Conservation (phyloP, 2,113 vertebrate genomes). For the Galemys pyrenaicus region DNA sequence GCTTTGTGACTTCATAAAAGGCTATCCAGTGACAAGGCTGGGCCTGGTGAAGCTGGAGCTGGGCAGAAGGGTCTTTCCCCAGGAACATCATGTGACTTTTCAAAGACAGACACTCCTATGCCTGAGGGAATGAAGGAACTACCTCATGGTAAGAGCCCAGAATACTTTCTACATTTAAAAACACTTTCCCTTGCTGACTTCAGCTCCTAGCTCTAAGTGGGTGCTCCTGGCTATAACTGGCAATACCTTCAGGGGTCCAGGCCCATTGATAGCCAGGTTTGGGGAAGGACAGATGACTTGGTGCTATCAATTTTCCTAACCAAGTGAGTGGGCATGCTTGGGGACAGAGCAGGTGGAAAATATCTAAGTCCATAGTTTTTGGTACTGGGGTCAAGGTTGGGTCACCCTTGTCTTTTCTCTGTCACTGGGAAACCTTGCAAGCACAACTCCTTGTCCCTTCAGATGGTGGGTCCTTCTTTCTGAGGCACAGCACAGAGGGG, state of each 20-base stretch:
- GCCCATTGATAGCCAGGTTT: not conserved
- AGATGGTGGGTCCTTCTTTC: not conserved
- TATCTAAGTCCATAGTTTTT: not conserved
- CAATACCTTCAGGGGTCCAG: not conserved
- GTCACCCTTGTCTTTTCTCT: not conserved
- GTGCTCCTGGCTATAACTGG: not conserved
- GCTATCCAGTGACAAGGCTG: slow-evolving; percentile 56
- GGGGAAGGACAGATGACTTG: not conserved
- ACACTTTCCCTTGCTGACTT: not conserved
- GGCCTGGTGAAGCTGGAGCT: slow-evolving; percentile 6
- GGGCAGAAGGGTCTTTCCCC: not conserved
- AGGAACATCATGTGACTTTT: slow-evolving; percentile 76
- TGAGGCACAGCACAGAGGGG: not conserved
- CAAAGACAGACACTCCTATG: slow-evolving; percentile 39
- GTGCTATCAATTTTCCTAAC: not conserved
- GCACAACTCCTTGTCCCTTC: not conserved
- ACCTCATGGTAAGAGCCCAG: slow-evolving; percentile 48
- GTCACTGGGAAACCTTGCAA: not conserved
- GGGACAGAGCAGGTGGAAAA: not conserved
- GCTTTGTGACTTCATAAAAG: slow-evolving; percentile 76
- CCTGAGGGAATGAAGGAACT: slow-evolving; percentile 63
- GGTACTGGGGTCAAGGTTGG: not conserved
- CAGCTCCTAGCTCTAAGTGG: not conserved
- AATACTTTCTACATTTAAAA: not conserved
- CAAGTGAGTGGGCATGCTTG: not conserved